Conservation (phyloP, 2,113 vertebrate genomes). For the Ammodramus savannarum region DNA sequence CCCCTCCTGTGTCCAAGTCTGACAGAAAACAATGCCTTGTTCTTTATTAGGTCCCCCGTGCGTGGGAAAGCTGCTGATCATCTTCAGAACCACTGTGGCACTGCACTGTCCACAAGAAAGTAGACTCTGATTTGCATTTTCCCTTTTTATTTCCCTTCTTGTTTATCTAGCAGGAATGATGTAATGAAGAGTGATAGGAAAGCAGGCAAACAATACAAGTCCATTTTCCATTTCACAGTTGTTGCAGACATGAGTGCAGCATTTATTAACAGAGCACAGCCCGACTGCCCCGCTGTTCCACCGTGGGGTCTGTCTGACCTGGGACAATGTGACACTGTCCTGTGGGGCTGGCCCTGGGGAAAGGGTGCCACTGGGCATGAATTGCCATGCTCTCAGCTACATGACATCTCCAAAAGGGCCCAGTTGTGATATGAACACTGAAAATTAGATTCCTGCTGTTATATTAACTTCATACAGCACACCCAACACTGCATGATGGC, state of each 20-base stretch:
- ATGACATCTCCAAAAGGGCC: background rate
- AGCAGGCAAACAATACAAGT: background rate
- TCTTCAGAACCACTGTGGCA: background rate
- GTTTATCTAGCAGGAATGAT: background rate
- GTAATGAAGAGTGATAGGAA: background rate
- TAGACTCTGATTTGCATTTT: background rate
- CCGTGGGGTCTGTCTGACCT: background rate
- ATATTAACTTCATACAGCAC: background rate
- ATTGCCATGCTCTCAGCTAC: background rate
- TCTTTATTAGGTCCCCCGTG: background rate
- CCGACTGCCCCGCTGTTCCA: background rate
- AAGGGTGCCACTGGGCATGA: background rate
- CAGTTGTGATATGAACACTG: background rate
- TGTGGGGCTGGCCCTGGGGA: background rate
- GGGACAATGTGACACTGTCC: background rate
- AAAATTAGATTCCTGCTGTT: background rate
- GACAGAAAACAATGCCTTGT: constrained; percentile 23
- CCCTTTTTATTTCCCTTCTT: background rate
- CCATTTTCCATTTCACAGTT: background rate
- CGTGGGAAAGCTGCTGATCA: constrained; percentile 13
- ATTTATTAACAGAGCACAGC: background rate
- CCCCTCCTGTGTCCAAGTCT: background rate
- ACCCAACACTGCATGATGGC: background rate
- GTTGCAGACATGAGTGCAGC: background rate
- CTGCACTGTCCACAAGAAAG: background rate